Percentiles rank a stretch among this genome's conserved stretches.
These are phyloP conservation scores for Stegastes partitus DNA, from an alignment of 2,113 vertebrate genomes.

Conservation along the genomic window DNA sequence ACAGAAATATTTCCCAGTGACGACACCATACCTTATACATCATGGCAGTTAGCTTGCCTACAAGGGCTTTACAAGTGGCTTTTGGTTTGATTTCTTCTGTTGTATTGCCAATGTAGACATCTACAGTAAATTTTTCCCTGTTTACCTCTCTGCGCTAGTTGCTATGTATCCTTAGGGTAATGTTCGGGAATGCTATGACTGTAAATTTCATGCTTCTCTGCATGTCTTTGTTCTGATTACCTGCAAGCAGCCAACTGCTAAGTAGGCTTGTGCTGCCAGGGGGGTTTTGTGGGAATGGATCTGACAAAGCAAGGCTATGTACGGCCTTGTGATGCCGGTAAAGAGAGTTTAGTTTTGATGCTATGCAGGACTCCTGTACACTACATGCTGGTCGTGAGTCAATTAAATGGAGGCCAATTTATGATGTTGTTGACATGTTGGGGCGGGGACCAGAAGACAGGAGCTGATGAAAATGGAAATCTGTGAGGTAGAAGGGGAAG, in stretches of 20 bases:
- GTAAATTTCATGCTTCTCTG: constrained; percentile 16
- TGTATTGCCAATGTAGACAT: constrained; percentile 11
- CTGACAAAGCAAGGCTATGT: constrained; percentile 2
- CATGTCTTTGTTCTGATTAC: constrained; percentile 44
- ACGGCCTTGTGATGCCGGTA: neutral
- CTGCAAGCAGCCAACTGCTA: constrained; percentile 45
- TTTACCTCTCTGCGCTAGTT: constrained; percentile 15
- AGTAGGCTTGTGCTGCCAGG: constrained; percentile 34
- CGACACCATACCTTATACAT: neutral
- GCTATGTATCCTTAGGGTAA: constrained; percentile 21
- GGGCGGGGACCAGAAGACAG: constrained; percentile 28
- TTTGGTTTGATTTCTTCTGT: constrained; percentile 14
- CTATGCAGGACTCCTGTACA: neutral
- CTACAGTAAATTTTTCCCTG: neutral
- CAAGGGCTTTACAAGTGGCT: neutral
- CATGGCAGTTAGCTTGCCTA: neutral
- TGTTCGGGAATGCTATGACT: constrained; percentile 20
- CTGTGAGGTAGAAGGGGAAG: constrained; percentile 30
- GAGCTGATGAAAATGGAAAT: constrained; percentile 69
- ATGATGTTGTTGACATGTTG: constrained; percentile 61
- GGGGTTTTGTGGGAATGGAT: constrained; percentile 12
- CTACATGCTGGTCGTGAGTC: constrained; percentile 42
- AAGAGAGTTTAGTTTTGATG: constrained; percentile 2
- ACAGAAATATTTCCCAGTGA: constrained; percentile 1
- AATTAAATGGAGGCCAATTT: constrained; percentile 76